These are phyloP conservation scores for Ficedula albicollis DNA, from an alignment of 2,797 vertebrate species.

Conservation along the genomic window DNA sequence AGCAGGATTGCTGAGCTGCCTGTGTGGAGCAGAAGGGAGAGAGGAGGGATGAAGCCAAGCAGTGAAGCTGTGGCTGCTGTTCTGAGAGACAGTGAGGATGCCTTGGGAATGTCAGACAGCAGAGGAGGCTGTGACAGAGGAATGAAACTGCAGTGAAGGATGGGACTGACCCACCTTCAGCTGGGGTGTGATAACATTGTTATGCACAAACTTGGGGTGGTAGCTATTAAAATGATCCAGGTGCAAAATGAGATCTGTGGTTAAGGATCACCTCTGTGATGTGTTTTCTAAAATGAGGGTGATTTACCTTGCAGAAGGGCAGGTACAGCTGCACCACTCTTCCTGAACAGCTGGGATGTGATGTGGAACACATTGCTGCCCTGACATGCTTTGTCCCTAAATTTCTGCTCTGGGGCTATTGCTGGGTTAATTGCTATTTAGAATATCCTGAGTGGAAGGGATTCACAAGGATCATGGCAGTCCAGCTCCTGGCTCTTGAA, in stretches of 20 bases:
- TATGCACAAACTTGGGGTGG: background rate
- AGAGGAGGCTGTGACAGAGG: background rate
- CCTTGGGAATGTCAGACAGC: background rate
- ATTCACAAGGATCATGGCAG: background rate
- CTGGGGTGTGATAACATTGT: background rate
- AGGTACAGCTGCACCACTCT: background rate
- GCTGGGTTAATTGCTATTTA: background rate
- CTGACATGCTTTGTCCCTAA: fast-evolving
- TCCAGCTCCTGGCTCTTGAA: background rate
- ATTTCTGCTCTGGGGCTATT: background rate
- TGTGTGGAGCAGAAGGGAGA: background rate
- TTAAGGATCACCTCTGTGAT: background rate
- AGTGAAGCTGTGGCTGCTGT: background rate
- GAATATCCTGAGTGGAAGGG: background rate
- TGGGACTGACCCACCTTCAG: background rate
- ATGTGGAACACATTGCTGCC: background rate
- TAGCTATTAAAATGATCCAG: background rate
- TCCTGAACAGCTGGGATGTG: background rate
- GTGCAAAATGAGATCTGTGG: background rate
- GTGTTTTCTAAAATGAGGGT: background rate
- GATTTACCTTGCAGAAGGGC: background rate
- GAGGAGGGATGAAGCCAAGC: background rate
- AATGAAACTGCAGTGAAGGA: fast-evolving
- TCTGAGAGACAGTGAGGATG: background rate
- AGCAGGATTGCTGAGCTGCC: background rate